Percentiles rank a stretch among this genome's conserved stretches.
Evolutionary conservation across 2,113 vertebrate genomes (phyloP).

Genomic region (crab-eating macaque (Macaca fascicularis)): DNA sequence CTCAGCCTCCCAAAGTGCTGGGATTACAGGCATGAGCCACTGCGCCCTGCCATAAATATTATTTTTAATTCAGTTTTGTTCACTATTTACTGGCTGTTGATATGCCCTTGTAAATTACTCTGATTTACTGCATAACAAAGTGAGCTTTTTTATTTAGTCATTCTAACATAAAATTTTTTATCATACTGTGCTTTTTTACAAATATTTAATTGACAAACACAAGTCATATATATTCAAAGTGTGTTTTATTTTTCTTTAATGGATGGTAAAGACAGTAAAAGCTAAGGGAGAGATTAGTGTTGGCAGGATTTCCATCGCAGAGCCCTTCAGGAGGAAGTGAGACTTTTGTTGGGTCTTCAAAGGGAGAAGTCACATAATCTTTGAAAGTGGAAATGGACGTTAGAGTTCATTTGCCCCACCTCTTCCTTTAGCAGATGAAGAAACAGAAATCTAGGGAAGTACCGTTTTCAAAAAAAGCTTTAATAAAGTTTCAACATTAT

Average conservation of each 20-base stretch:
- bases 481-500: background rate
- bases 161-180: background rate
- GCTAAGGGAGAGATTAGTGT: background rate
- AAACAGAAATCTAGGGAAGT: slow-evolving; percentile 34
- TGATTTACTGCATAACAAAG: background rate
- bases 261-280: background rate
- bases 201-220: background rate
- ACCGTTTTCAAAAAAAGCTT: background rate
- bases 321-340: background rate
- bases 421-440: slow-evolving; percentile 36
- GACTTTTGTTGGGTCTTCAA: background rate
- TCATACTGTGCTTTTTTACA: background rate
- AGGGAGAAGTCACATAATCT: slow-evolving; percentile 17
- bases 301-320: background rate
- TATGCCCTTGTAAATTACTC: background rate
- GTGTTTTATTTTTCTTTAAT: background rate
- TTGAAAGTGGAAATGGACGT: slow-evolving; percentile 27
- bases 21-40: too few species aligned
- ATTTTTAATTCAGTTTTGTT: background rate
- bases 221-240: background rate
- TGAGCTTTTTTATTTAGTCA: background rate
- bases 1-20: too few species aligned
- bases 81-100: background rate
- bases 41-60: background rate
- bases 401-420: background rate